Conservation (phyloP, 2,888 invertebrate genomes). For the Hirtodrosophila alboralis region DNA sequence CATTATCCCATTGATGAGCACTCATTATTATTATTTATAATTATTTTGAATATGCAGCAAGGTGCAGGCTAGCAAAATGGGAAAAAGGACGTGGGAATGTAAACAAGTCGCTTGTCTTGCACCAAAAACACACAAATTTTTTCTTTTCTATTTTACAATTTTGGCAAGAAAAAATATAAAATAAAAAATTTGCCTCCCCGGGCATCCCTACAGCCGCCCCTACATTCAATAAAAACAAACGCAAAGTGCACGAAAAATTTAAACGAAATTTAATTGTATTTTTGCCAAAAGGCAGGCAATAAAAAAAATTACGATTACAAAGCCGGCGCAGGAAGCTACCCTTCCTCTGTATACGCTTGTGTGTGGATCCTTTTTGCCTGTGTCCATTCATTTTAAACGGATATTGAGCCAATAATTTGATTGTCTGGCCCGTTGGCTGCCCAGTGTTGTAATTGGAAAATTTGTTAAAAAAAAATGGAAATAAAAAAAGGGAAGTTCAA, state of each 20-base stretch:
- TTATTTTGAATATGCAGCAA: conserved; percentile 65
- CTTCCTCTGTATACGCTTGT: conserved; percentile 43
- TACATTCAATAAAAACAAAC: conserved; percentile 23
- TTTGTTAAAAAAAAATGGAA: conserved; percentile 12
- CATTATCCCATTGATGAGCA: conserved; percentile 72
- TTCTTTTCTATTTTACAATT: conserved; percentile 20
- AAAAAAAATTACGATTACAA: conserved; percentile 27
- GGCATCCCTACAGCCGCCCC: not conserved
- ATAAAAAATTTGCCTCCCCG: conserved; percentile 31
- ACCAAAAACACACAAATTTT: conserved; percentile 3
- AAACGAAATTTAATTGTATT: conserved; percentile 78
- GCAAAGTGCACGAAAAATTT: conserved; percentile 50
- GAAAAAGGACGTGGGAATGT: conserved; percentile 77
- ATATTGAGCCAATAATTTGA: conserved; percentile 78
- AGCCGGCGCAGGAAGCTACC: conserved; percentile 49
- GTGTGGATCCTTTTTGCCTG: conserved; percentile 27
- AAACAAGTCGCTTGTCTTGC: conserved; percentile 55
- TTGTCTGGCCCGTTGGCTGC: conserved; percentile 56
- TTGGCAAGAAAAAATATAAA: no score
- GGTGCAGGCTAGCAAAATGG: conserved; percentile 48
- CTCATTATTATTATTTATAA: conserved; percentile 76
- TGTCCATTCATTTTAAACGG: conserved; percentile 37
- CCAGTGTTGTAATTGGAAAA: conserved; percentile 51
- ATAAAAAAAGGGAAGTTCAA: conserved; percentile 2
- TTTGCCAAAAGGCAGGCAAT: conserved; percentile 40